Evolutionary conservation across 2,888 invertebrate species (phyloP), one percentile per base, ranked within the genome.

Genomic region (Xylocampa areola): DNA sequence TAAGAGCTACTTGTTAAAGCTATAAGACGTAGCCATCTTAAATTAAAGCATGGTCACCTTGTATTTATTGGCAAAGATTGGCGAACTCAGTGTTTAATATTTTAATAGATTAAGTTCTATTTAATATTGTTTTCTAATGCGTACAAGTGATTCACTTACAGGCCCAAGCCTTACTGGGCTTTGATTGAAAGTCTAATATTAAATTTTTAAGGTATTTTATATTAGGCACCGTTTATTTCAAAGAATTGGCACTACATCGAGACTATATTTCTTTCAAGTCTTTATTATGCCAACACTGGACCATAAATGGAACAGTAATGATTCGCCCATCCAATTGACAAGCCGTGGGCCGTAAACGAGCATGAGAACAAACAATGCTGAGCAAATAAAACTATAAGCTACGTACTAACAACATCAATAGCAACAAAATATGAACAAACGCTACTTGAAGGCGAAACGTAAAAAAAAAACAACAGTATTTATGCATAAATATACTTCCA

Each of bases 381-480:
- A 76, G 72, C 73, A 73, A 77, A 73, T 59, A 68, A 59, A 52
- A 65, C 63, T 77, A 79, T 70, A 70, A 72, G 68, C 68, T 76
- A 78, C 50, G 54, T 51, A 63, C 66, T 77, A 75, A 76, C 66
- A 74, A 77, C 73, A 80, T 68, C 50, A 67, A 80, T 66, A 77
- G 77, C 74, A 70, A 73, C 70, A 71, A 54, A 62, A 68, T 49
- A 51, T 53, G 55, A 59, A 59, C 60, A 54, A 47, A 59, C 30
- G 45, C 52, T 54, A 60, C 65, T 54, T 23, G 37, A 54, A 61
- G 59, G 59, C 66, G 21, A 69, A 64, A 66, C 57, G 57, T 57
- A 2, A 32, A 40, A 64, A 52, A 40, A 14, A 40, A 64, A 52
- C 32, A 14, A 53, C 50, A 36, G 47, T 39, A 32, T 39, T 40